Evolutionary conservation across 1,140 invertebrate species (phyloP).

Genomic region (Pristionchus pacificus): DNA sequence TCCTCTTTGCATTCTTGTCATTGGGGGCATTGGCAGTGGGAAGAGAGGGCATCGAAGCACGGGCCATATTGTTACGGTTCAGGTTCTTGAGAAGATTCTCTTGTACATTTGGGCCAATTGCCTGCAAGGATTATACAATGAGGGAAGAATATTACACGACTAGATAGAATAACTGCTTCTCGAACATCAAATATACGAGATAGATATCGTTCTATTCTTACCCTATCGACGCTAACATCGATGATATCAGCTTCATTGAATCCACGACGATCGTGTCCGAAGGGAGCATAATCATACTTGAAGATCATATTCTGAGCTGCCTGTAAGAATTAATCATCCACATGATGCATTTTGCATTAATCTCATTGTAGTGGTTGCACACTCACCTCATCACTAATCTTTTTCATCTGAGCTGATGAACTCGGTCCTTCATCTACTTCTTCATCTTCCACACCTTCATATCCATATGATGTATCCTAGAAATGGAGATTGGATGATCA

Average conservation of each 20-base stretch:
- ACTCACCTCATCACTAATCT: not conserved
- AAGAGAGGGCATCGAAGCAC: constrained; percentile 36
- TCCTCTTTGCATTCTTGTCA: constrained; percentile 42
- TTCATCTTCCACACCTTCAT: not conserved
- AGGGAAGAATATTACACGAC: no score
- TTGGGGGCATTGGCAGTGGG: constrained; percentile 29
- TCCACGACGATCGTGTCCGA: not conserved
- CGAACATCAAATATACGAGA: not conserved
- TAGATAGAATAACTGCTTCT: no score
- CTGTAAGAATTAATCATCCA: no score
- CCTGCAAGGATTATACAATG: constrained; percentile 2
- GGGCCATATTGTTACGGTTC: constrained; percentile 36
- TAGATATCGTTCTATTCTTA: not conserved
- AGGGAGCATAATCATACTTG: not conserved
- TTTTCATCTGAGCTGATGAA: not conserved
- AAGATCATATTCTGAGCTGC: not conserved
- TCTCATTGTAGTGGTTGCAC: not conserved
- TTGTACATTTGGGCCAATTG: constrained; percentile 44
- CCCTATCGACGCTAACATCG: not conserved
- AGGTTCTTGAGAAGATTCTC: constrained; percentile 44
- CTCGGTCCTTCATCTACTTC: not conserved
- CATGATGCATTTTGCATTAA: not conserved
- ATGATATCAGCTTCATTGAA: not conserved
- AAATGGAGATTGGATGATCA: not conserved
- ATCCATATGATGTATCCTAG: not conserved